A percentile compares a stretch with the other conserved stretches of the same genome.
Evolutionary conservation across 2,888 invertebrate genomes (phyloP).

Genomic region (Habroteleia sp.): DNA sequence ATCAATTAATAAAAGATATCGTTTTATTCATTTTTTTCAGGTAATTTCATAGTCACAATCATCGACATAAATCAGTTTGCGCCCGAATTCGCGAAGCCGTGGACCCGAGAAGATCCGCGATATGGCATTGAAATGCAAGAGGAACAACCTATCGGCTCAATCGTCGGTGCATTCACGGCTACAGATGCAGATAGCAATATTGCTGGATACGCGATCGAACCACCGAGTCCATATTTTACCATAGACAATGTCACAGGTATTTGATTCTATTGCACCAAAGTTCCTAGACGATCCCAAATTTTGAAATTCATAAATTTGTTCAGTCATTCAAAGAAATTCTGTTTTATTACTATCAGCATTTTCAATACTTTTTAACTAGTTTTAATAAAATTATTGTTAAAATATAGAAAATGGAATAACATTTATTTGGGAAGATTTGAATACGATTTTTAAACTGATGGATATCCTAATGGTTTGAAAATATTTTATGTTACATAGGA

Average conservation of each 20-base stretch:
- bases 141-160: constrained; percentile 90
- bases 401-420: too few species aligned
- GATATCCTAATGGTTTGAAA: too few species aligned
- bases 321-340: too few species aligned
- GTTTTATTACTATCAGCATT: too few species aligned
- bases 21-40: constrained; percentile 75
- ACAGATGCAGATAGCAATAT: constrained; percentile 92
- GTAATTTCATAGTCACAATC: constrained; percentile 84
- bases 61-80: constrained; percentile 84
- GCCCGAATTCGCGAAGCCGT: constrained; percentile 86
- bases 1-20: too few species aligned
- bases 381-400: too few species aligned
- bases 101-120: constrained; percentile 85
- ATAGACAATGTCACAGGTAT: constrained; percentile 91
- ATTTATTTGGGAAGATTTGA: not conserved
- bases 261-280: constrained; percentile 36
- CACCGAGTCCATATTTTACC: constrained; percentile 88
- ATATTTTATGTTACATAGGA: constrained; percentile 81
- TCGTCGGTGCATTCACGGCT: constrained; percentile 89
- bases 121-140: constrained; percentile 88
- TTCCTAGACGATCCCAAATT: too few species aligned
- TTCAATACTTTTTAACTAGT: too few species aligned
- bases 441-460: too few species aligned
- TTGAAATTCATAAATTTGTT: too few species aligned
- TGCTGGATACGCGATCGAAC: constrained; percentile 87